Conservation (phyloP, 2,113 vertebrate genomes). For the Macquaria ambigua region DNA sequence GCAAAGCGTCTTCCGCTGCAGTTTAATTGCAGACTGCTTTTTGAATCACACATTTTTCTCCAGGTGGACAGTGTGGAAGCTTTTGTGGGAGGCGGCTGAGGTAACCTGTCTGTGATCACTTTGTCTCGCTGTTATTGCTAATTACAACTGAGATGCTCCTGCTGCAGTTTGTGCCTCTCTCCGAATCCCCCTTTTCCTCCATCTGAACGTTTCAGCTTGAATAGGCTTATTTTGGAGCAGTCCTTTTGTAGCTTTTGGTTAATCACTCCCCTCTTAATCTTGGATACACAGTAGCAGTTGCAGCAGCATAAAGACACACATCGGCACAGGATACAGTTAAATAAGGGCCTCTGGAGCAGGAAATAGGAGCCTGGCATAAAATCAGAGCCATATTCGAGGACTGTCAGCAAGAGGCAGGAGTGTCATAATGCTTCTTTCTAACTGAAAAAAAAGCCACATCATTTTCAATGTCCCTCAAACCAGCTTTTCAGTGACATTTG, state of each 20-base stretch:
- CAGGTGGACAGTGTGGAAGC: neutral
- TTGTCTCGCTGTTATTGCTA: slow-evolving; percentile 38
- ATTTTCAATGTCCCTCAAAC: neutral
- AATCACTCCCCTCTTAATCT: slow-evolving; percentile 16
- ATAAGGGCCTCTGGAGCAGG: neutral
- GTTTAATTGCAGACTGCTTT: slow-evolving; percentile 36
- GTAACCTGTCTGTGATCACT: slow-evolving; percentile 33
- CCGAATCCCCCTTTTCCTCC: neutral
- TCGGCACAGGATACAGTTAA: neutral
- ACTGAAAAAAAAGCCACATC: neutral
- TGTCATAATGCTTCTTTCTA: neutral
- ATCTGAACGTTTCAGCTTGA: slow-evolving; percentile 9
- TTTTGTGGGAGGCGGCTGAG: slow-evolving; percentile 1
- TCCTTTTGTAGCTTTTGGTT: slow-evolving; percentile 13
- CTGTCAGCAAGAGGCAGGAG: neutral
- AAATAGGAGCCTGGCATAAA: neutral
- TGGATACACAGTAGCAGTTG: neutral
- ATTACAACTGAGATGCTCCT: slow-evolving; percentile 37
- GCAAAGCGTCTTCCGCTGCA: neutral
- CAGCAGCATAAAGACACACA: neutral
- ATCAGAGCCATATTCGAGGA: neutral
- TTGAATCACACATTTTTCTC: neutral
- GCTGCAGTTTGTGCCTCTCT: neutral
- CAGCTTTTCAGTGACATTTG: neutral
- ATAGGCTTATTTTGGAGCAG: slow-evolving; percentile 33